Evolutionary conservation across 2,113 vertebrate species (phyloP), one percentile per base, ranked within the genome.

Genomic region (Andinoacara biseriatus): DNA sequence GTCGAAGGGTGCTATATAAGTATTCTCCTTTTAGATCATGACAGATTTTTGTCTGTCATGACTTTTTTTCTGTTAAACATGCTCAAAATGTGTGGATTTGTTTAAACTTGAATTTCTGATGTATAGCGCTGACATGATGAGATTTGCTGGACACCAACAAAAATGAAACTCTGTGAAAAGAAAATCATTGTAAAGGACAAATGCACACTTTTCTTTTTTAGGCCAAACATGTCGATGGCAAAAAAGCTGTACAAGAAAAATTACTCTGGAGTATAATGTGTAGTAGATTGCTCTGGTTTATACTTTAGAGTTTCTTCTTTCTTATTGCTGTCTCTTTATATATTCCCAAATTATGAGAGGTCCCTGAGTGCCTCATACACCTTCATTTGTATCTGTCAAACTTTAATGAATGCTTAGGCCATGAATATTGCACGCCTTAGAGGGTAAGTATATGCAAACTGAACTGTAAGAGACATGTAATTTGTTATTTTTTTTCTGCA

Each of bases 381-480:
- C 40, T 49, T 85, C 83, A 61, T 89, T 88, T 87, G 74, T 88
- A 78, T 26, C 74, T 58, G 80, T 87, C 79, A 78, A 75, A 89
- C 56, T 49, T 81, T 87, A 84, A 87, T 86, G 43, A 87, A 83
- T 76, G 79, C 80, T 79, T n/a, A 18, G 26, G 18, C 18, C 67
- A 69, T 87, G 63, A 82, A 92, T 87, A 40, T 83, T 88, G 74
- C 72, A 87, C 74, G 69, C 33, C 54, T 14, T 18, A 1, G 14
- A 74, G 57, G 67, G 69, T 26, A 11, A 26, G 49, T 4, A 54
- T 59, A 33, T 78, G 52, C 40, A 67, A 54, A 46, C 26, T 26
- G 10, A 74, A 49, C 43, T 26, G 29, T 49, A 14, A 26, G 14
- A 80, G 24, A 74, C 8, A 24, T n/a, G 43, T 43, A 29, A 78